Conservation (phyloP, 2,113 vertebrate genomes). For the Rhynchomys soricoides region DNA sequence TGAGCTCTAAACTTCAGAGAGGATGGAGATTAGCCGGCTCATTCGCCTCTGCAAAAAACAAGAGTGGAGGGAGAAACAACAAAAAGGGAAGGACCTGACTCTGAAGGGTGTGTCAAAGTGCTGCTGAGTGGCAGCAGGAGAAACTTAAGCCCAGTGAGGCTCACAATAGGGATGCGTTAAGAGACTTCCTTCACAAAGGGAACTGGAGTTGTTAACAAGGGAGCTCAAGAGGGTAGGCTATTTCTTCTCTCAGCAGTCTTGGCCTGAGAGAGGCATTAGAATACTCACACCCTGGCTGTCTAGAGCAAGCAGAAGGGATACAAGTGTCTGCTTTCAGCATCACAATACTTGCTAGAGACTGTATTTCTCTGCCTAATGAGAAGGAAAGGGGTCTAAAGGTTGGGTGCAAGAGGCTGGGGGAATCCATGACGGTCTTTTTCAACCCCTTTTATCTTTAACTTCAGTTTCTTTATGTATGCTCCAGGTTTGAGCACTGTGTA, state of each 20-base stretch:
- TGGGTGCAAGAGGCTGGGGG: not conserved
- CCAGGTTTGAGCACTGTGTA: not conserved
- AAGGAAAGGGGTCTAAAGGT: not conserved
- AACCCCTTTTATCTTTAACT: not conserved
- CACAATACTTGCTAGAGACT: not conserved
- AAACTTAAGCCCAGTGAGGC: not conserved
- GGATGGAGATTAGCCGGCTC: not conserved
- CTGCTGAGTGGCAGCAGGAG: not conserved
- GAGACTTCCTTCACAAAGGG: not conserved
- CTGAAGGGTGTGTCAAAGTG: not conserved
- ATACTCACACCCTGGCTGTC: not conserved
- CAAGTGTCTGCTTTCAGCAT: not conserved
- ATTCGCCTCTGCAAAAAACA: not conserved
- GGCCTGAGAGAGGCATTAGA: not conserved
- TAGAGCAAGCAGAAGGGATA: not conserved
- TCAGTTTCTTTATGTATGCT: not conserved
- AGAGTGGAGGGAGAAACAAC: not conserved
- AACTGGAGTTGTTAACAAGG: not conserved
- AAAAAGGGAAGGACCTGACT: not conserved
- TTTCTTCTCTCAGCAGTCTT: not conserved
- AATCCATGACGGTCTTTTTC: not conserved
- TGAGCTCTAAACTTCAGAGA: not conserved
- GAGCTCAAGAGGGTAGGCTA: not conserved
- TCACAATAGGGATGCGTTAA: not conserved
- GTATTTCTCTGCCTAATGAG: not conserved